Evolutionary conservation across 1,140 invertebrate genomes (phyloP).

Genomic region (Hyphantria cunea): DNA sequence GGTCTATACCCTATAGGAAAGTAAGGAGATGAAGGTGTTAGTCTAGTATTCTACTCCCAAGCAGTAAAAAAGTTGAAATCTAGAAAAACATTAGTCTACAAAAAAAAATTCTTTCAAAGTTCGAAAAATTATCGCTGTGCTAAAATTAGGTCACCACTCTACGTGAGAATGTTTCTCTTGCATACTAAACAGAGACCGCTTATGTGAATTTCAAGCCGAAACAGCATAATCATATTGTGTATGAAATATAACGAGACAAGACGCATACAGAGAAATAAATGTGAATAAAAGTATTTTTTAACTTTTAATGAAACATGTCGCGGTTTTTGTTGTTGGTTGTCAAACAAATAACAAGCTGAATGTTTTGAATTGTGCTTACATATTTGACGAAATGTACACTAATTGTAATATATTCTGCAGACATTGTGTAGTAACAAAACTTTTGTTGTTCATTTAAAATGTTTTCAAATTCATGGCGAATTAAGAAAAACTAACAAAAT

Average conservation of each 20-base stretch:
- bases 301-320: slow-evolving; percentile 1
- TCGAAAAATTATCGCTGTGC: neutral
- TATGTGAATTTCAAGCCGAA: neutral
- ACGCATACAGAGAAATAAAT: neutral
- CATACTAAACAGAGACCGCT: neutral
- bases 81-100: no score
- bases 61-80: no score
- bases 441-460: no score
- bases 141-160: neutral
- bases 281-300: neutral
- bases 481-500: no score
- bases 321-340: neutral
- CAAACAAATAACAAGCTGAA: slow-evolving; percentile 2
- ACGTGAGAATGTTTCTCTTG: neutral
- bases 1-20: no score
- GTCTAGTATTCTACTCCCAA: no score
- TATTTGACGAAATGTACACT: neutral
- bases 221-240: neutral
- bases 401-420: no score
- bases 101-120: neutral
- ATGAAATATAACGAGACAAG: neutral
- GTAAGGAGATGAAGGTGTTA: no score
- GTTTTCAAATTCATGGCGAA: no score
- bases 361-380: neutral
- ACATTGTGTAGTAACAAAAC: no score